Conservation (phyloP, 2,113 vertebrate genomes). For the Hucho hucho region DNA sequence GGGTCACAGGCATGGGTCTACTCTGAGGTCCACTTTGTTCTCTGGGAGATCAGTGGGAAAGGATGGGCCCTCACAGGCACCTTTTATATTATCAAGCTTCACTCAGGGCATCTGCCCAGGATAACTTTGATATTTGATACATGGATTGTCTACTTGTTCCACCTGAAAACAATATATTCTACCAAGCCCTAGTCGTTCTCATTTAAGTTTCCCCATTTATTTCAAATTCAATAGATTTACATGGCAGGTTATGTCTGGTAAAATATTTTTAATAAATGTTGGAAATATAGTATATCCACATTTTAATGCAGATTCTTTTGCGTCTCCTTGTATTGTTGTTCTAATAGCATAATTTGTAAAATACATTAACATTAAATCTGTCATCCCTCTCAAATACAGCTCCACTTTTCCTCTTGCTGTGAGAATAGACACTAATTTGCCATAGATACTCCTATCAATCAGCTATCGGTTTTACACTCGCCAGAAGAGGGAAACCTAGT, state of each 20-base stretch:
- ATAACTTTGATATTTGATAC: conserved; percentile 68
- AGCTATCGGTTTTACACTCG: background rate
- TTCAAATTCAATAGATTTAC: conserved; percentile 24
- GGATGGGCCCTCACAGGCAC: conserved; percentile 39
- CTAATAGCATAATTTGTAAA: background rate
- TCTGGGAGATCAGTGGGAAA: conserved; percentile 50
- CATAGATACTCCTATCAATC: no score
- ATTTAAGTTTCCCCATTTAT: conserved; percentile 31
- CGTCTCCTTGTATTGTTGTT: no score
- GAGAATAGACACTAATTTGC: background rate
- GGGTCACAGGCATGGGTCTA: conserved; percentile 51
- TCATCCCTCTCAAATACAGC: background rate
- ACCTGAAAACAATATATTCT: conserved; percentile 57
- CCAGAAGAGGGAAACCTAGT: conserved; percentile 30
- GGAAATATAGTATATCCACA: background rate
- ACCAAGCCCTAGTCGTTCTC: conserved; percentile 26
- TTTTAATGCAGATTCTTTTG: background rate
- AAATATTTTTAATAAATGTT: conserved; percentile 44
- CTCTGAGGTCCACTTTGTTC: conserved; percentile 53
- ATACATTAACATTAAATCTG: background rate
- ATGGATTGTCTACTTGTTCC: conserved; percentile 64
- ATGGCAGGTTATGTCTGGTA: conserved; percentile 34
- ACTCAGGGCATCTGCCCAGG: conserved; percentile 13
- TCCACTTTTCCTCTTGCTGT: background rate
- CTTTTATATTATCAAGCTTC: conserved; percentile 2